Evolutionary conservation across 1,140 invertebrate genomes (phyloP), one percentile per base, ranked within the genome.

Genomic region (Drosophila repleta): DNA sequence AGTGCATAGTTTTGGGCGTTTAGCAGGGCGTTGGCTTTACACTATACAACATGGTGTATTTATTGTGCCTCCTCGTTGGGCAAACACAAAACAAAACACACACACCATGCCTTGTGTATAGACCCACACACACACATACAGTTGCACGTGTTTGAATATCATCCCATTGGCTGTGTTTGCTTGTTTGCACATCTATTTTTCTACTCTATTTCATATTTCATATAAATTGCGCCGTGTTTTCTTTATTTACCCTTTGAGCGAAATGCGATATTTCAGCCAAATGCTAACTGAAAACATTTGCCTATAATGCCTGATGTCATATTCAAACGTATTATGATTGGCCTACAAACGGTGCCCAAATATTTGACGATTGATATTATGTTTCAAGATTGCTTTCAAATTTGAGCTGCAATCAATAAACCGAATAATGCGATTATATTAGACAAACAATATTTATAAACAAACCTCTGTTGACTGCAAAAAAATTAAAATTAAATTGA

Each of bases 1-100:
- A 76, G 45, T 76, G 78, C 67, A 85, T 78, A 78, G 82, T 87
- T 85, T 75, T 65, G 75, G 83, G 82, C 82, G 72, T 52, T 62
- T 58, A 32, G 21, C 24, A 17, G 64, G 32, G 62, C 35, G 32
- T 51, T 76, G 39, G 55, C 69, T 72, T 70, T 41, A 26, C 18
- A 55, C 17, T 24, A 20, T 2, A 46, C 32, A 37, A 56, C 24
- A 61, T 26, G 37, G 39, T 13, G 35, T 71, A 58, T 71, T 71
- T 71, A 65, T 71, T 65, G 41, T 21, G 24, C 11, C 41, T 15
- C 52, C 49, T 29, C 60, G 35, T 15, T 70, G 61, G 17, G 58
- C 48, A 70, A 70, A 70, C 60, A 70, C 52, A 64, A 35, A n/a
- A 51, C n/a, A 4, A 13, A 13, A 29, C 48, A 29, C n/a, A 15